These are phyloP conservation scores for Ormyrus labotus DNA, from an alignment of 2,888 invertebrate species.

Conservation along the genomic window DNA sequence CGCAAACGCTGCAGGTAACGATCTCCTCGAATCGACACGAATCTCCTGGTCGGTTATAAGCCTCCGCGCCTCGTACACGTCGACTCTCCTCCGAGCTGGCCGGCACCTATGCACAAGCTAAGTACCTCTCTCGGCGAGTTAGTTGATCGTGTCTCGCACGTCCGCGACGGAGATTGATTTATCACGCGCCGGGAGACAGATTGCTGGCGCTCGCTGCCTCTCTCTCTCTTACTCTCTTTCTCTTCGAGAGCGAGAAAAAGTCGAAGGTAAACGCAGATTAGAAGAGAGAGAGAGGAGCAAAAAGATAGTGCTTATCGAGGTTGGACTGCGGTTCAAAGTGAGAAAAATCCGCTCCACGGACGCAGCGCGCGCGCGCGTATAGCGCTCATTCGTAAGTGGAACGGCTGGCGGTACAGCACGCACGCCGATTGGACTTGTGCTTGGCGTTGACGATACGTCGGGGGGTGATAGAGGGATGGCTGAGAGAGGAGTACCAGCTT, in stretches of 20 bases:
- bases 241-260: slow-evolving; percentile 13
- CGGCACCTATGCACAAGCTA: too few species aligned
- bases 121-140: not conserved
- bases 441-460: not conserved
- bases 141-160: slow-evolving; percentile 61
- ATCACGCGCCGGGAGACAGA: slow-evolving; percentile 72
- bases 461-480: too few species aligned
- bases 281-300: slow-evolving; percentile 19
- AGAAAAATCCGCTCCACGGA: too few species aligned
- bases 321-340: too few species aligned
- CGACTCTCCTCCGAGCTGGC: too few species aligned
- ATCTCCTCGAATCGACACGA: too few species aligned
- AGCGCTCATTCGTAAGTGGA: slow-evolving; percentile 14
- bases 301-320: not conserved
- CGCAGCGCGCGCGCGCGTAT: slow-evolving; percentile 2
- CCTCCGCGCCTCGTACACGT: too few species aligned
- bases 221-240: slow-evolving; percentile 7
- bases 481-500: too few species aligned
- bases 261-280: slow-evolving; percentile 21
- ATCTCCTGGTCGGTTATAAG: too few species aligned
- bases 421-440: not conserved
- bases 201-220: slow-evolving; percentile 61
- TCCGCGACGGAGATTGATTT: slow-evolving; percentile 70
- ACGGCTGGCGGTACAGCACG: not conserved
- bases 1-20: too few species aligned